A percentile compares a stretch with the other conserved stretches of the same genome.
These are phyloP conservation scores for Mobula birostris DNA, from an alignment of 2,113 vertebrate species.

Conservation along the genomic window DNA sequence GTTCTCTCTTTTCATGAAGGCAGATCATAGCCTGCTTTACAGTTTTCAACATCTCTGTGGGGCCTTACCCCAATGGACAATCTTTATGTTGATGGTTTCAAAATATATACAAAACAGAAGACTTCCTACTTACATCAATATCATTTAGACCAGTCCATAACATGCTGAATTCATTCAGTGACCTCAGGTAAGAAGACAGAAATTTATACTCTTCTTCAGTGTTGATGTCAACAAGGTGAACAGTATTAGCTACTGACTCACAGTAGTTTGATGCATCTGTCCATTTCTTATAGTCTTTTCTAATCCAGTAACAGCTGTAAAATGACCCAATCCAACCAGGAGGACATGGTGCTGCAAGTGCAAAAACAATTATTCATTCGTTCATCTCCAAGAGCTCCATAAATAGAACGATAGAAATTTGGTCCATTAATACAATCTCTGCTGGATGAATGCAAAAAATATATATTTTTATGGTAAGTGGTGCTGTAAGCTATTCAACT, in stretches of 20 bases:
- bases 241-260: slow-evolving; percentile 46
- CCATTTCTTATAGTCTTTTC: slow-evolving; percentile 57
- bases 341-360: slow-evolving; percentile 61
- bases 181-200: slow-evolving; percentile 58
- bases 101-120: not conserved
- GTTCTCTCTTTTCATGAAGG: not conserved
- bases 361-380: not conserved
- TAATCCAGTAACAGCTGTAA: slow-evolving; percentile 65
- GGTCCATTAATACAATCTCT: not conserved
- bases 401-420: not conserved
- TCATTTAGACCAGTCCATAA: slow-evolving; percentile 75
- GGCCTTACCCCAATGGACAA: not conserved
- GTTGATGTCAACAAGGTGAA: slow-evolving; percentile 64
- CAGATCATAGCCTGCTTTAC: not conserved
- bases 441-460: not conserved
- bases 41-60: not conserved
- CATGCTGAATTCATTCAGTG: slow-evolving; percentile 58
- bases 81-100: not conserved
- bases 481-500: not conserved
- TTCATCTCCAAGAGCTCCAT: not conserved
- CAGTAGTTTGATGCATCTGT: slow-evolving; percentile 56
- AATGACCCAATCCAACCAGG: slow-evolving; percentile 63
- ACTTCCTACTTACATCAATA: slow-evolving; percentile 54
- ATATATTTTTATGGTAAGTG: not conserved
- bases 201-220: slow-evolving; percentile 60